These are phyloP conservation scores for Cephalotes varians DNA, from an alignment of 2,888 invertebrate genomes.

Conservation along the genomic window DNA sequence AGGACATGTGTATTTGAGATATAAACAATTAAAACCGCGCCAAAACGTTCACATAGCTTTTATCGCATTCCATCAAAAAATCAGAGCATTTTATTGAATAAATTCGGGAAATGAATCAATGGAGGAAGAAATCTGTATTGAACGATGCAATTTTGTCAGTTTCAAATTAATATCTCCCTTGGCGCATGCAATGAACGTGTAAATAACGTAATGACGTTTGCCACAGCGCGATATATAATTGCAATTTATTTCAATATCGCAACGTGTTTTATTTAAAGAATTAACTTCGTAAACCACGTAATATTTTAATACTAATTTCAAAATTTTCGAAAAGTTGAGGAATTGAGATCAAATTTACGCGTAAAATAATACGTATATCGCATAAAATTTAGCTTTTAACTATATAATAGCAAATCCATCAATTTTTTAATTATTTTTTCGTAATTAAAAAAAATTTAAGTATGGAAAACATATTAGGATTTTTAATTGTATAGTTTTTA, in stretches of 20 bases:
- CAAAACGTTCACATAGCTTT: conserved; percentile 6
- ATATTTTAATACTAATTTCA: neutral
- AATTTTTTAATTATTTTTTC: conserved; percentile 3
- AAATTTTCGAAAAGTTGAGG: neutral
- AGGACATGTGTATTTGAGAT: neutral
- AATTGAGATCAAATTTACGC: neutral
- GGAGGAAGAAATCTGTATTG: neutral
- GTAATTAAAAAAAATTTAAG: neutral
- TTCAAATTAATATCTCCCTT: conserved; percentile 27
- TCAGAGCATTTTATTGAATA: conserved; percentile 31
- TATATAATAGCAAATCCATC: neutral
- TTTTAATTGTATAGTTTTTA: neutral
- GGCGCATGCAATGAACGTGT: neutral
- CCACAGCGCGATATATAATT: neutral
- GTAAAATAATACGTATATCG: neutral
- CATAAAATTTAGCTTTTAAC: neutral
- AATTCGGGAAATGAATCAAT: conserved; percentile 22
- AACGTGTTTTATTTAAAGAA: neutral
- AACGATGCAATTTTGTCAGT: conserved; percentile 22
- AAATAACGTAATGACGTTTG: conserved; percentile 14
- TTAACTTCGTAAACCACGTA: neutral
- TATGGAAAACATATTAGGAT: neutral
- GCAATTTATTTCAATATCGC: conserved; percentile 10
- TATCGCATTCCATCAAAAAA: conserved; percentile 24
- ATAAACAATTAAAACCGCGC: conserved; percentile 43